Base-by-base conservation (phyloP, 2,888 invertebrate species). In the Busseola fusca region DNA sequence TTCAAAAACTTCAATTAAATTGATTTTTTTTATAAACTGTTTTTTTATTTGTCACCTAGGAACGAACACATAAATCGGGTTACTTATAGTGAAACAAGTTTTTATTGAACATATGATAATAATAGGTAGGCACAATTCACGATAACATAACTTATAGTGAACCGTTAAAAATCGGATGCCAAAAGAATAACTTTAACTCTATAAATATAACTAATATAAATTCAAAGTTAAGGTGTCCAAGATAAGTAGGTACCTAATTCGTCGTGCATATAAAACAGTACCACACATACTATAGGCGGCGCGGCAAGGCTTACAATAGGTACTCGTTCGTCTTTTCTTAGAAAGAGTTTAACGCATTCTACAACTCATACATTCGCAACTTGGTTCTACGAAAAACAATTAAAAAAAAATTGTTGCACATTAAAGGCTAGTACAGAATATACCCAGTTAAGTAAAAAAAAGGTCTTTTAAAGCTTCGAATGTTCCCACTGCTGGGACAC, bases 191-290 rank as follows among this genome's bases (percentile, higher is more conserved):
- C 34, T 67, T 40, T n/a, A 45, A 27, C 52, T 34, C 69, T 72
- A 73, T 65, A 74, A 82, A 80, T 78, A 69, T 52, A 52, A 48
- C 56, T 40, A 50, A 30, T 68, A 66, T 30, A 64, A 69, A 81
- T 63, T 81, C 59, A 63, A 71, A 60, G 58, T 57, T 66, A 48
- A 65, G 30, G 30, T 76, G 48, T 57, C 70, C 7, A 69, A 72
- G 67, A 60, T 58, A 59, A 48, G 68, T 58, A 59, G 42, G 68
- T 59, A 58, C 37, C 21, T 27, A 74, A 79, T 81, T 82, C 69
- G 74, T 37, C 56, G 66, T 73, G 77, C 81, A 81, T 83, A 71
- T 72, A 72, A 83, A 84, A 59, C 27, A 72, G 56, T 64, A 59
- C 52, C 18, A 42, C 42, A 34, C 5, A 7, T n/a, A n/a, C n/a